Evolutionary conservation across 1,140 invertebrate genomes (phyloP), one percentile per base, ranked within the genome.

Genomic region (Procambarus clarkii): DNA sequence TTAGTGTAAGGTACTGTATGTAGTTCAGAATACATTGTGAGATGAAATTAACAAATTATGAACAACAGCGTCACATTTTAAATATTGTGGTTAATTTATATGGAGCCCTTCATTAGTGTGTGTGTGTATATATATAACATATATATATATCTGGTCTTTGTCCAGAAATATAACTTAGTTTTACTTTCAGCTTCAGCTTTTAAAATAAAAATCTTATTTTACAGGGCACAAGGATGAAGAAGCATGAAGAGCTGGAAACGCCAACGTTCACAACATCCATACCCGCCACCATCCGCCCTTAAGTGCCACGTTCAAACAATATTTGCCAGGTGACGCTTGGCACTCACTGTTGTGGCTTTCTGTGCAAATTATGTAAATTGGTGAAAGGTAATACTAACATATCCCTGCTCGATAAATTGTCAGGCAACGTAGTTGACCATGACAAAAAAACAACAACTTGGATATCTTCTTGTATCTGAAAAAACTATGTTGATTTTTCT

Each of bases 201-300:
- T 50, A 80, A 80, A n/a, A 50, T 48, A 2, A 50, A 13, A 45
- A 24, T 45, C n/a, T 79, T 69, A 2, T 79, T 91, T 85, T 95
- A 95, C 95, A 98, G 97, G 97, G 97, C 94, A 96, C 98, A 94
- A 98, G 98, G 95, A 98, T 98, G 97, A 98, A 98, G 95, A 98
- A 98, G 94, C 98, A 98, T 94, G 98, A 98, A 95, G 98, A 98
- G 95, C 95, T 99, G 93, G 98, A 99, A 95, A 98, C 97, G 76
- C 98, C 98, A 44, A 98, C 98, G 46, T 98, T 97, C 95, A 98
- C 98, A 69, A 98, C 97, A 92, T 98, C 98, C 94, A 98, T 98
- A 95, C 98, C 98, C 15, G 88, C 93, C 50, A 85, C 78, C 78
- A 92, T 93, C 83, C 91, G 80, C 54, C 60, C 87, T n/a, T 89